phyloP scores from a whole-genome alignment of 2,113 vertebrate genomes.

The Proterorhinus semilunaris region DNA sequence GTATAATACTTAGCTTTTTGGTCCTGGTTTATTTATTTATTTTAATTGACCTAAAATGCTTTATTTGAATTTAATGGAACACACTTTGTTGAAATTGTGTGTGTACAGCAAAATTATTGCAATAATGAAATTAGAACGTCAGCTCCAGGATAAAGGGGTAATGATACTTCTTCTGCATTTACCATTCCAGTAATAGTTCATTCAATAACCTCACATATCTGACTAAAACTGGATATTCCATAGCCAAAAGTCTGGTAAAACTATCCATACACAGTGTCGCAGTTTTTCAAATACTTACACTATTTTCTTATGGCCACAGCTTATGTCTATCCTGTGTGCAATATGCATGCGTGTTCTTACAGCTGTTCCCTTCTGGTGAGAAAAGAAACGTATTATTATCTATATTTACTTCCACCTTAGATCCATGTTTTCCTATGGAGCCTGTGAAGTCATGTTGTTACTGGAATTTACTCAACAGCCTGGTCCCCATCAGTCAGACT shows the following conservation, averaged over 20 bases:
- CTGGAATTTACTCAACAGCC: constrained; percentile 24
- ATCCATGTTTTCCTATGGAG: constrained; percentile 9
- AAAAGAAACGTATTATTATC: constrained; percentile 35
- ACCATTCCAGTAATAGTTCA: background rate
- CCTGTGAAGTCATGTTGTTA: constrained; percentile 8
- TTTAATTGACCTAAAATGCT: too few species aligned
- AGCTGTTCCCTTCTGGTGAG: constrained; percentile 17
- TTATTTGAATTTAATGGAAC: too few species aligned
- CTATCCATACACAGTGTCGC: background rate
- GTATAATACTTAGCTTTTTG: too few species aligned
- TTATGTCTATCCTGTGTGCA: constrained; percentile 3
- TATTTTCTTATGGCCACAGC: background rate
- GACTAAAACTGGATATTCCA: background rate
- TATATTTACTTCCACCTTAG: constrained; percentile 9
- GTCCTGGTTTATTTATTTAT: too few species aligned
- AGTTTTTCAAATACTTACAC: background rate
- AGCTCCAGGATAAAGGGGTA: too few species aligned
- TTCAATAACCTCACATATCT: background rate
- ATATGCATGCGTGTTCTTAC: background rate
- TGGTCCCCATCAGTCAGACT: background rate
- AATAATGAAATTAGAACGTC: too few species aligned
- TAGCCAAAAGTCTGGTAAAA: background rate
- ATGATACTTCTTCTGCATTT: background rate
- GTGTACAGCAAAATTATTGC: too few species aligned
- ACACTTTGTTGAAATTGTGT: too few species aligned